Percentiles rank a stretch among this genome's conserved stretches.
Evolutionary conservation across 2,113 vertebrate species (phyloP).

Genomic region (Gavia stellata): DNA sequence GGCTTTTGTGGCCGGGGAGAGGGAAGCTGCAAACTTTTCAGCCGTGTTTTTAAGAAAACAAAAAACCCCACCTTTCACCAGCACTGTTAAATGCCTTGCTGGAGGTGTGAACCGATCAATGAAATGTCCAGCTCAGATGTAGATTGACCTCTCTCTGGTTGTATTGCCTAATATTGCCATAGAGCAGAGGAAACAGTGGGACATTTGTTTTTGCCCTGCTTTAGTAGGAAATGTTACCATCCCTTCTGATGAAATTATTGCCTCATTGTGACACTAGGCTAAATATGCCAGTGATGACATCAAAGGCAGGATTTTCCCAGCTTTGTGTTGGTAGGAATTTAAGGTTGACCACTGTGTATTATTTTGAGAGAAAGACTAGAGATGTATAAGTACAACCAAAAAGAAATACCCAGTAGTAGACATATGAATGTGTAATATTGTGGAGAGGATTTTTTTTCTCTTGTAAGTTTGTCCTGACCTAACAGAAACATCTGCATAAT

Average conservation of each 20-base stretch:
- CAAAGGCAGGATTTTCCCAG: neutral
- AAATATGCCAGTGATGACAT: neutral
- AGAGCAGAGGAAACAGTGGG: neutral
- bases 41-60: neutral
- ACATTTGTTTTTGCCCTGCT: accelerated
- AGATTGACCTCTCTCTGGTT: neutral
- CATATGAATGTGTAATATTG: neutral
- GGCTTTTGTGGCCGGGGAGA: neutral
- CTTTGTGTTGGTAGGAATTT: neutral
- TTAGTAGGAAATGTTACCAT: neutral
- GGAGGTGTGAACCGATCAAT: accelerated
- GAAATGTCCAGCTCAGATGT: neutral
- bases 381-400: neutral
- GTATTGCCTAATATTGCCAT: neutral
- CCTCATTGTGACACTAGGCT: neutral
- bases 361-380: neutral
- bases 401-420: neutral
- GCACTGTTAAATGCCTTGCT: neutral
- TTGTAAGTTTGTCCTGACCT: neutral
- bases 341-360: neutral
- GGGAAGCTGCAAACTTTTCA: neutral
- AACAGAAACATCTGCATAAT: neutral
- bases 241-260: neutral
- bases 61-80: neutral
- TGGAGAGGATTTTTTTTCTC: neutral